A percentile compares a stretch with the other conserved stretches of the same genome.
phyloP scores from a whole-genome alignment of 2,888 invertebrate genomes.

The Meta bourneti region DNA sequence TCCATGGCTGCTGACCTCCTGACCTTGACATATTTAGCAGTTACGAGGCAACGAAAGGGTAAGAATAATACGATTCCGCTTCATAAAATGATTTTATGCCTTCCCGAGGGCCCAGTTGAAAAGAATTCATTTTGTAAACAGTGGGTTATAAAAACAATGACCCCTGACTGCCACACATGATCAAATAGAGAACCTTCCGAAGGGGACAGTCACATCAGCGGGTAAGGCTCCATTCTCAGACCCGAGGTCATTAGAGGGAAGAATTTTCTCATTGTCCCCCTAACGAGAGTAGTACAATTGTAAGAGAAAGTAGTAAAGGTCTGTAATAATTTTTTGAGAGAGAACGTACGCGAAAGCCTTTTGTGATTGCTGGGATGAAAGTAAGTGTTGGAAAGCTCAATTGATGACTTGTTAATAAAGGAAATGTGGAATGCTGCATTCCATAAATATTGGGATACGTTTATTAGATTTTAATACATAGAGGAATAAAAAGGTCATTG shows the following conservation, averaged over 20 bases:
- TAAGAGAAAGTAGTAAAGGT: background rate
- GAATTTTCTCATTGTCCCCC: background rate
- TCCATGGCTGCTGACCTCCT: slow-evolving; percentile 32
- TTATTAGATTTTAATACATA: no score
- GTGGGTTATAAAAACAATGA: background rate
- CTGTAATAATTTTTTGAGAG: no score
- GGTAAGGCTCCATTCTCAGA: background rate
- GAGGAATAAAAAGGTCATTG: no score
- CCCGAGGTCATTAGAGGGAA: background rate
- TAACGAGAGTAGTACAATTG: background rate
- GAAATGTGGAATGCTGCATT: no score
- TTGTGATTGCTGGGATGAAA: no score
- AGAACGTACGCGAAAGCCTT: no score
- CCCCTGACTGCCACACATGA: slow-evolving; percentile 41
- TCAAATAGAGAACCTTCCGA: slow-evolving; percentile 7
- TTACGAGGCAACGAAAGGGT: background rate
- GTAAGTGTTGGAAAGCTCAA: no score
- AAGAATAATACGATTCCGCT: background rate
- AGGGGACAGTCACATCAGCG: background rate
- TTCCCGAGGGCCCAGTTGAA: background rate
- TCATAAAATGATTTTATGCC: slow-evolving; percentile 18
- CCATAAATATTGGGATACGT: no score
- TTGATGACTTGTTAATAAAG: no score
- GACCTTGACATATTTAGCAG: slow-evolving; percentile 40
- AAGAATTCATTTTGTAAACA: slow-evolving; percentile 1